Evolutionary conservation across 2,888 invertebrate species (phyloP).

Genomic region (Tribolium freemani): DNA sequence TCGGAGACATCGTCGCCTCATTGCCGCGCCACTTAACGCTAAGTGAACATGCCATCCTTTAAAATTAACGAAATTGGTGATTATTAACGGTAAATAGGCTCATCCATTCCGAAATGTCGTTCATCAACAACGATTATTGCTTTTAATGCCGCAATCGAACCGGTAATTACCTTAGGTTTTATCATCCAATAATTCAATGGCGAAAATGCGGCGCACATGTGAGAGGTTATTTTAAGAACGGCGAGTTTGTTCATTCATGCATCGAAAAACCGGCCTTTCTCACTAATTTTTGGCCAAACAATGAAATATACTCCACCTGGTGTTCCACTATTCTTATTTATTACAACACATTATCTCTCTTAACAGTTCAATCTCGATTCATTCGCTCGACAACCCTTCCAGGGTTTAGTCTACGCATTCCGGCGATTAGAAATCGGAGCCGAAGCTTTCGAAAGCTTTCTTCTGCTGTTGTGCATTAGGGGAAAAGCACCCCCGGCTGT

Average conservation of each 20-base stretch:
- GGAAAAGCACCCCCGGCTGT: conserved; percentile 8
- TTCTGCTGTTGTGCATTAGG: not conserved
- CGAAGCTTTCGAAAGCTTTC: not conserved
- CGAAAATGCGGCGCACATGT: not conserved
- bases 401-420: not conserved
- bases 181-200: not conserved
- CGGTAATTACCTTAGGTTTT: conserved; percentile 20
- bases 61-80: conserved; percentile 47
- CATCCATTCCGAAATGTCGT: conserved; percentile 26
- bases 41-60: conserved; percentile 45
- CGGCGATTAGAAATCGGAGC: not conserved
- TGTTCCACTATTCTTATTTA: not conserved
- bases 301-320: not conserved
- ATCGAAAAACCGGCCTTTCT: not conserved
- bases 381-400: not conserved
- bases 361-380: not conserved
- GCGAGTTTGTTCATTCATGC: not conserved
- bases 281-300: not conserved
- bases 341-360: not conserved
- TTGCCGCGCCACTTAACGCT: conserved; percentile 47
- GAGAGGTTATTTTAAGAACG: not conserved
- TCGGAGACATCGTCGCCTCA: conserved; percentile 23
- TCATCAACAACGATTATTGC: conserved; percentile 23
- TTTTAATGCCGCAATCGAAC: conserved; percentile 18
- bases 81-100: conserved; percentile 47